These are phyloP conservation scores for Synergus umbraculus DNA, from an alignment of 2,888 invertebrate genomes.

Conservation along the genomic window DNA sequence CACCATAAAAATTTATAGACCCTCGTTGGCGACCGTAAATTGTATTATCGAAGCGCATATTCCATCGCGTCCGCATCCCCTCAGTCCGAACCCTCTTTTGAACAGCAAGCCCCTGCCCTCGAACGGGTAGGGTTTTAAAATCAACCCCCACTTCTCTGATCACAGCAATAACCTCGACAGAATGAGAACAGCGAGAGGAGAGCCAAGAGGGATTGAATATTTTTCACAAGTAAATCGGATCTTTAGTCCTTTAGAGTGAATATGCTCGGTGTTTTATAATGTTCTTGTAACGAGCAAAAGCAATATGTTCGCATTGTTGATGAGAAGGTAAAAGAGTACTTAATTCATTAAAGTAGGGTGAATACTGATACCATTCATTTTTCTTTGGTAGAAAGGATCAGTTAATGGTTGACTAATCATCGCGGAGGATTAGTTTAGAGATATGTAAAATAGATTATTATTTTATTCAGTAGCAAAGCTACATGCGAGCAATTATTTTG, in stretches of 20 bases:
- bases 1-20: constrained; percentile 76
- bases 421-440: no score
- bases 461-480: no score
- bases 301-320: no score
- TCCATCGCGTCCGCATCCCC: constrained; percentile 49
- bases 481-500: no score
- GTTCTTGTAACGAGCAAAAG: background rate
- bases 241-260: background rate
- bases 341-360: no score
- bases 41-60: constrained; percentile 72
- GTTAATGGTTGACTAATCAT: no score
- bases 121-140: constrained; percentile 33
- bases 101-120: constrained; percentile 4
- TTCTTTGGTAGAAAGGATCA: no score
- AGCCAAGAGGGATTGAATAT: constrained; percentile 35
- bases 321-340: no score
- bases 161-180: constrained; percentile 19
- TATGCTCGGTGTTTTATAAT: background rate
- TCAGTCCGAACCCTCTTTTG: constrained; percentile 20
- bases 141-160: constrained; percentile 1
- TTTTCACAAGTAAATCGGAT: constrained; percentile 17
- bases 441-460: no score
- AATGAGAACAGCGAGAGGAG: constrained; percentile 21
- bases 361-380: no score
- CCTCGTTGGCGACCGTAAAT: constrained; percentile 73